These are phyloP conservation scores for Harpalus rufipes DNA, from an alignment of 2,888 invertebrate genomes.

Conservation along the genomic window DNA sequence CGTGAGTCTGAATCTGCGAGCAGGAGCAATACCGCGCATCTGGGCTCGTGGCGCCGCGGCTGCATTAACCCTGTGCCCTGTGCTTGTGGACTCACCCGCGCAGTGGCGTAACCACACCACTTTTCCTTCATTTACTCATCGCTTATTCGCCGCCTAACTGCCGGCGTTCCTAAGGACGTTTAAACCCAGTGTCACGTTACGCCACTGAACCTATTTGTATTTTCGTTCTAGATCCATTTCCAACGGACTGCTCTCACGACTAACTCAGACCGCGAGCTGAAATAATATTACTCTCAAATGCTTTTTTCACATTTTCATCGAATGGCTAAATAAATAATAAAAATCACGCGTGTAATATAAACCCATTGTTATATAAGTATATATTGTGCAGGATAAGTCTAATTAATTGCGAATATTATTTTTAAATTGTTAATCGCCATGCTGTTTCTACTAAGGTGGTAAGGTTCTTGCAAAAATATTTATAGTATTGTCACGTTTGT, in stretches of 20 bases:
- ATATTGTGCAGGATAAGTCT: slow-evolving; percentile 48
- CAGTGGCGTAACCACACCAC: slow-evolving; percentile 48
- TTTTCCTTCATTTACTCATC: neutral
- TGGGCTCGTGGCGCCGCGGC: slow-evolving; percentile 44
- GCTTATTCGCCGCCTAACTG: neutral
- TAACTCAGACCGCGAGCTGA: slow-evolving; percentile 63
- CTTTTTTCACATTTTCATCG: slow-evolving; percentile 58
- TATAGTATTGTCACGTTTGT: slow-evolving; percentile 63
- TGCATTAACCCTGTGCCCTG: slow-evolving; percentile 38
- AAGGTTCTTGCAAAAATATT: slow-evolving; percentile 63
- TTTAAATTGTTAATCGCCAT: slow-evolving; percentile 65
- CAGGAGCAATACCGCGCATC: slow-evolving; percentile 9
- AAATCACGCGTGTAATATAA: slow-evolving; percentile 45
- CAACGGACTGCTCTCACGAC: slow-evolving; percentile 61
- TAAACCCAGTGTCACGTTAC: slow-evolving; percentile 50
- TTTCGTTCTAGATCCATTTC: slow-evolving; percentile 66
- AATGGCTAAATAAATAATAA: slow-evolving; percentile 46
- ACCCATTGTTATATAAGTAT: slow-evolving; percentile 50
- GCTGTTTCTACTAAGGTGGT: slow-evolving; percentile 65
- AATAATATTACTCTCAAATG: slow-evolving; percentile 63
- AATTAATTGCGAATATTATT: slow-evolving; percentile 54
- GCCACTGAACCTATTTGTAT: slow-evolving; percentile 67
- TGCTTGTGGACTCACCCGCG: slow-evolving; percentile 60
- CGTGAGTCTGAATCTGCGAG: neutral
- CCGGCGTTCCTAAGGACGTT: neutral